A percentile compares a stretch with the other conserved stretches of the same genome.
These are phyloP conservation scores for Catostomus latipinnis DNA, from an alignment of 2,797 vertebrate species.

Conservation along the genomic window DNA sequence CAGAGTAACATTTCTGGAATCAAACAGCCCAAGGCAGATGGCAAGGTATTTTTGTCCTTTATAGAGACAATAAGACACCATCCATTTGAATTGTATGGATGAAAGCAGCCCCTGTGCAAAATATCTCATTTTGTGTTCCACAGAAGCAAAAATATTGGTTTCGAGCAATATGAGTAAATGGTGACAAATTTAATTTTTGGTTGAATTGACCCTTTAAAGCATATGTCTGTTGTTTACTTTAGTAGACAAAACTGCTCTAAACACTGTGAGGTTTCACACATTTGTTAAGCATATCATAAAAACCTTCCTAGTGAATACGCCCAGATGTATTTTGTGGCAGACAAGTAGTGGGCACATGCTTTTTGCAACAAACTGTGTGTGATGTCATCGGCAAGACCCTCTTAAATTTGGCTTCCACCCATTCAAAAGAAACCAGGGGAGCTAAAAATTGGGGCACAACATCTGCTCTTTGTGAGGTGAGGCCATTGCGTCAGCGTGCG, in stretches of 20 bases:
- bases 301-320: neutral
- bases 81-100: no score
- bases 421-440: slow-evolving; percentile 61
- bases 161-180: no score
- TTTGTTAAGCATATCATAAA: slow-evolving; percentile 21
- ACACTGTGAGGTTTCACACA: slow-evolving; percentile 17
- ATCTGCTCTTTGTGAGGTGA: slow-evolving; percentile 57
- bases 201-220: neutral
- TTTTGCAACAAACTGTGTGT: slow-evolving; percentile 51
- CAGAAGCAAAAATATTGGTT: no score
- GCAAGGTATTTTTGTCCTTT: no score
- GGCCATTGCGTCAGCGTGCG: slow-evolving; percentile 68
- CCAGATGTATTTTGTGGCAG: neutral
- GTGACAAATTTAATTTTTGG: neutral
- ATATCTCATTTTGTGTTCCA: no score
- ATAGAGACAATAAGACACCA: no score
- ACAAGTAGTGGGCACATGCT: slow-evolving; percentile 56
- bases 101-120: no score
- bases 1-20: no score
- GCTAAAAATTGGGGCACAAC: slow-evolving; percentile 54
- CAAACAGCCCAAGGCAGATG: no score
- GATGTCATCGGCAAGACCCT: slow-evolving; percentile 72
- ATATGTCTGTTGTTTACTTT: no score
- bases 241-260: slow-evolving; percentile 15
- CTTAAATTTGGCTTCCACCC: slow-evolving; percentile 71